Evolutionary conservation across 2,797 vertebrate genomes (phyloP).

Genomic region (Halcyon smyrnensis): DNA sequence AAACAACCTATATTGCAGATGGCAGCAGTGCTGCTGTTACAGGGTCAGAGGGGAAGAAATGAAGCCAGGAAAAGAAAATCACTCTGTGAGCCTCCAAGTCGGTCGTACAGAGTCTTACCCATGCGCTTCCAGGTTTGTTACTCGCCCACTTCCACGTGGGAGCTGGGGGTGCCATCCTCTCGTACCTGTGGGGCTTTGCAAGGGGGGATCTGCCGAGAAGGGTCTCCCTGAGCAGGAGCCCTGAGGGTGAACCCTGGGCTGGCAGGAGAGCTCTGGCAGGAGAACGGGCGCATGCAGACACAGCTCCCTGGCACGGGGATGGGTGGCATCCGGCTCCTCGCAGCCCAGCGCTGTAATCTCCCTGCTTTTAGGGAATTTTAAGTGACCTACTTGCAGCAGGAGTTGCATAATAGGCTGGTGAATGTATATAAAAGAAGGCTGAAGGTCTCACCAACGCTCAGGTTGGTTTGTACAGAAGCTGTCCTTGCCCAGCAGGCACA

Average conservation of each 20-base stretch:
- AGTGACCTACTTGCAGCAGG: conserved; percentile 67
- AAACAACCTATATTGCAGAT: background rate
- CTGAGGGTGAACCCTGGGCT: rapidly evolving
- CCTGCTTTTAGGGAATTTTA: conserved; percentile 51
- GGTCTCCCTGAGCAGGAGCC: background rate
- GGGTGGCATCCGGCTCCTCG: background rate
- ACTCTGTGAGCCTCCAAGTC: rapidly evolving
- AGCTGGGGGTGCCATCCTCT: background rate
- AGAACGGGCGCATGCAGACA: rapidly evolving
- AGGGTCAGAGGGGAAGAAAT: background rate
- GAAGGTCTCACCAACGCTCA: background rate
- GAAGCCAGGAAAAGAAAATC: background rate
- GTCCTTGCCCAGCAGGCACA: rapidly evolving
- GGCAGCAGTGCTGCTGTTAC: background rate
- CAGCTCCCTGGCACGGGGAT: rapidly evolving
- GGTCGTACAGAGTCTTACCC: background rate
- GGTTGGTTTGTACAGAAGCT: background rate
- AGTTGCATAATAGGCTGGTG: conserved; percentile 48
- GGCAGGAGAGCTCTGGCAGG: background rate
- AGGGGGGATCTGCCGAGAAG: background rate
- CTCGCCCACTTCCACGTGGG: rapidly evolving
- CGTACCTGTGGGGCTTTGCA: rapidly evolving
- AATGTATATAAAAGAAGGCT: conserved; percentile 1
- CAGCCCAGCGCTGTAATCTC: conserved; percentile 8
- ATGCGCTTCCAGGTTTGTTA: background rate